Percentiles rank a stretch among this genome's conserved stretches.
phyloP scores from a whole-genome alignment of 2,113 vertebrate genomes.

The Cnemophilus loriae region DNA sequence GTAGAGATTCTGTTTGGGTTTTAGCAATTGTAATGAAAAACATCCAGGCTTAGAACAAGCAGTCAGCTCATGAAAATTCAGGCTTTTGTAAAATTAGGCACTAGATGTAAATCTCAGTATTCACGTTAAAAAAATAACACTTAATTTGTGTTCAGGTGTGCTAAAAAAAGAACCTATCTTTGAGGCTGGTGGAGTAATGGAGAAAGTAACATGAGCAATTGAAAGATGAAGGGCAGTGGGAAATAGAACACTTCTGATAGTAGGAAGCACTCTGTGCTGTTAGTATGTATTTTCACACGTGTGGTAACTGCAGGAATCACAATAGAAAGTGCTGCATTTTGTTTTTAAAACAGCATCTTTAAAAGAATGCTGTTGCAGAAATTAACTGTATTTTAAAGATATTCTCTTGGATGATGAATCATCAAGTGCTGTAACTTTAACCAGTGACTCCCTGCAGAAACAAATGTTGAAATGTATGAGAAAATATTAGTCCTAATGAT shows the following conservation, averaged over 20 bases:
- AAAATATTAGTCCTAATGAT: conserved; percentile 63
- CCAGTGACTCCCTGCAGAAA: conserved; percentile 16
- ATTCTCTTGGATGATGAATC: conserved; percentile 8
- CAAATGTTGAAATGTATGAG: conserved; percentile 27
- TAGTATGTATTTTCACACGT: background rate
- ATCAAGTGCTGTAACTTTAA: conserved; percentile 18
- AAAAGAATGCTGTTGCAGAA: conserved; percentile 3
- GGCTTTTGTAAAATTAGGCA: background rate
- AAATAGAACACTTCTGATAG: background rate
- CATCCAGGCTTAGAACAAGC: background rate
- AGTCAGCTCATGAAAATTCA: background rate
- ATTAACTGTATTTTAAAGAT: conserved; percentile 11
- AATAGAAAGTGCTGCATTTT: background rate
- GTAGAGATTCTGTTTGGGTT: background rate
- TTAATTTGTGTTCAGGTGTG: background rate
- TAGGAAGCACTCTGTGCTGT: background rate
- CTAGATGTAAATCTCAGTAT: background rate
- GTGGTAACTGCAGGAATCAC: background rate
- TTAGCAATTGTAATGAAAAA: background rate
- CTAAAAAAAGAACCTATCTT: background rate
- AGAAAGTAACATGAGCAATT: background rate
- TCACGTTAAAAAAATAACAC: background rate
- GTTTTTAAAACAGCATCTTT: background rate
- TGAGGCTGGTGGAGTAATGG: background rate
- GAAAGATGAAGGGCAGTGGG: background rate